Base-by-base conservation (phyloP, 92 coral and sea anemone genomes). In the Parazoanthus swiftii region DNA sequence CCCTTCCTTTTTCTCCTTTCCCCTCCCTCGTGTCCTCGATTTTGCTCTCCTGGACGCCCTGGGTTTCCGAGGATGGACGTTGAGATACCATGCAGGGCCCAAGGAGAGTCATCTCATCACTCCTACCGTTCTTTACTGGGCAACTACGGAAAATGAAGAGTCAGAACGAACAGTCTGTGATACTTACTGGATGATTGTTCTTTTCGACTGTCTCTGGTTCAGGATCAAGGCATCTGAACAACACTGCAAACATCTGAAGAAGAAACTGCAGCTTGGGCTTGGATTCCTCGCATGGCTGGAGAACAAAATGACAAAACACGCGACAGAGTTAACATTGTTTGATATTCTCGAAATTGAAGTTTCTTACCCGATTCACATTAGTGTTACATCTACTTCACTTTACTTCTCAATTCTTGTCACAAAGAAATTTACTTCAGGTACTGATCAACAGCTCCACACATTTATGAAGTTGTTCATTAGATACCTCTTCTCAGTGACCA, bases 221-320 rank as follows among this genome's bases (percentile, higher is more conserved):
- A 81, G 99, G 99, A 42, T 95, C 99, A 81, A 97, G 88, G 77
- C 99, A 92, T 77, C 93, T 94, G 86, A 97, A 97, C 88, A 97
- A 77, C 74, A 97, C 95, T 14, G 96, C 92, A 86, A 97, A 97
- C 85, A 97, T 77, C 87, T 93, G 94, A 44, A 97, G 91, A 35
- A 91, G 90, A 83, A 93, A 94, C 90, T 94, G 94, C 13, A 96
- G 92, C 89, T 82, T 96, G 66, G 92, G 80, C 82, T 96, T 96
- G 20, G 89, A 74, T 38, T 93, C 93, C 65, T 91, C 87, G 59
- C 89, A 78, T 35, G 98, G 98, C 99, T 96, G 67, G 36, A 88
- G 75, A 38, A 48, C 36, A 72, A 11, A 0, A 16, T 0, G 3
- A 44, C 33, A 39, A 4, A 44, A 82, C 38, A 29, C n/a, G 74